Percentiles rank a stretch among this genome's conserved stretches.
Evolutionary conservation across 2,113 vertebrate species (phyloP).

Genomic region (Varanus komodoensis): DNA sequence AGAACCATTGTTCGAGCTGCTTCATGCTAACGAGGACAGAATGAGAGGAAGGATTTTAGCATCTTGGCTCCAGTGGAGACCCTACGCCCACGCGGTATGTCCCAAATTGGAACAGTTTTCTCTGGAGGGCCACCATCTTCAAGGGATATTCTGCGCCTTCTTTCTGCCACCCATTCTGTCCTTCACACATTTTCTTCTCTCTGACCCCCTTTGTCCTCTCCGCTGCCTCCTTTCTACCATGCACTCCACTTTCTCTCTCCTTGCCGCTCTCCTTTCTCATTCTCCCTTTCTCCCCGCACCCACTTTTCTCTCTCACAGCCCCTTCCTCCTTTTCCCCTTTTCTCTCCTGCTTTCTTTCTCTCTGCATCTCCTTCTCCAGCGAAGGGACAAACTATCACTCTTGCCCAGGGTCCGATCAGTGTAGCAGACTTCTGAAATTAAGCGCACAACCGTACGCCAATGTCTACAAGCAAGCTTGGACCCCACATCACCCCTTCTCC

Average conservation of each 20-base stretch:
- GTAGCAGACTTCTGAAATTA: background rate
- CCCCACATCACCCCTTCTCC: background rate
- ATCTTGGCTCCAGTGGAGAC: too few relatives aligned
- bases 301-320: background rate
- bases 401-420: background rate
- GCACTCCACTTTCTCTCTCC: too few relatives aligned
- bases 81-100: too few relatives aligned
- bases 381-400: too few relatives aligned
- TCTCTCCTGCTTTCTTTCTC: background rate
- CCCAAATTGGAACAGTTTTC: too few relatives aligned
- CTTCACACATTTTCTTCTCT: too few relatives aligned
- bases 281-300: too few relatives aligned
- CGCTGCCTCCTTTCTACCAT: too few relatives aligned
- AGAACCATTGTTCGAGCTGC: conserved; percentile 91
- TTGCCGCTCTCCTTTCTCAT: too few relatives aligned
- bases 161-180: background rate
- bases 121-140: background rate
- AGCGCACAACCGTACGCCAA: too few relatives aligned
- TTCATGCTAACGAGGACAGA: conserved; percentile 81
- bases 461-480: background rate
- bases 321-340: background rate
- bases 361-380: background rate
- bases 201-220: too few relatives aligned
- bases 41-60: background rate
- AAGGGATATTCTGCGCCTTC: background rate